These are phyloP conservation scores for Oreocharis arfaki DNA, from an alignment of 2,113 vertebrate genomes.

Conservation along the genomic window DNA sequence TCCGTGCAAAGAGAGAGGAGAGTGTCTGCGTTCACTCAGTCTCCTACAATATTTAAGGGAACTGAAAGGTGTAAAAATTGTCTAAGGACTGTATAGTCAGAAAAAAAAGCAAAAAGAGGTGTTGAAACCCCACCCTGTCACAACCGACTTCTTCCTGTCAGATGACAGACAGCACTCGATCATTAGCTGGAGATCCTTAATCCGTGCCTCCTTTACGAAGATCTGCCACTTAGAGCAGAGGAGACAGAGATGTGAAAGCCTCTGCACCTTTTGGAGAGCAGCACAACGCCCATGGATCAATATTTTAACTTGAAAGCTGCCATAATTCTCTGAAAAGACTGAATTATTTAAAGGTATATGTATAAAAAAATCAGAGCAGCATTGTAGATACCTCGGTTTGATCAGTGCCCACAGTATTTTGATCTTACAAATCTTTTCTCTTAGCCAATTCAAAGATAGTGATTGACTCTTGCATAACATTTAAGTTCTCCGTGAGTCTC, in stretches of 20 bases:
- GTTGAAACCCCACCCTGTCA: neutral
- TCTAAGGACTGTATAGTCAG: neutral
- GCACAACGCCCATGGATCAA: neutral
- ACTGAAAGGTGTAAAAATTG: neutral
- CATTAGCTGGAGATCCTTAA: neutral
- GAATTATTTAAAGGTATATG: neutral
- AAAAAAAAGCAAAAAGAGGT: neutral
- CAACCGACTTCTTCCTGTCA: neutral
- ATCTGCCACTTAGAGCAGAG: neutral
- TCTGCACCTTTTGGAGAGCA: neutral
- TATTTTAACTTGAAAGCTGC: neutral
- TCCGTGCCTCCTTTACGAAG: fast-evolving
- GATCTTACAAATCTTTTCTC: neutral
- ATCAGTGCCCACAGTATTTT: neutral
- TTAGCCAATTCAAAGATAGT: neutral
- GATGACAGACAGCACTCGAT: neutral
- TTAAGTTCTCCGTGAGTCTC: neutral
- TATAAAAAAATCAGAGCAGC: neutral
- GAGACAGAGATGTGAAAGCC: neutral
- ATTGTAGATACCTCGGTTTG: neutral
- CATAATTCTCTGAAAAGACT: neutral
- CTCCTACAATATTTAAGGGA: neutral
- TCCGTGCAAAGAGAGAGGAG: neutral
- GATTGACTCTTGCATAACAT: neutral
- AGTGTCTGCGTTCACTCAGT: neutral